These are phyloP conservation scores for Troides aeacus DNA, from an alignment of 2,888 invertebrate species.

Conservation along the genomic window DNA sequence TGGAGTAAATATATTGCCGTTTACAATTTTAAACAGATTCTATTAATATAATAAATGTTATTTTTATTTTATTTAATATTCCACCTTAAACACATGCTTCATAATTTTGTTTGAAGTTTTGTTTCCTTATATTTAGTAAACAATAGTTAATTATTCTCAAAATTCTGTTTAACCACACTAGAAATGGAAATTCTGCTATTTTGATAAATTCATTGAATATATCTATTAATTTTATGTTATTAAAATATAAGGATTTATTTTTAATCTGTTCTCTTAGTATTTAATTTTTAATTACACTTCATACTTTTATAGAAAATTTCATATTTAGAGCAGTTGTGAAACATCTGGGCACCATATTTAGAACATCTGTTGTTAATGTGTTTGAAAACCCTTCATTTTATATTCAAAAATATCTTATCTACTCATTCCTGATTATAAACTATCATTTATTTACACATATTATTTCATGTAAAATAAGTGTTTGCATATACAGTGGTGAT, in stretches of 20 bases:
- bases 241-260: not conserved
- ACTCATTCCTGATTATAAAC: not conserved
- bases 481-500: too few species aligned
- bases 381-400: not conserved
- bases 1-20: not conserved
- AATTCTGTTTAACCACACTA: too few species aligned
- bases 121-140: too few species aligned
- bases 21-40: not conserved
- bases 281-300: not conserved
- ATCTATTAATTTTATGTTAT: too few species aligned
- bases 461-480: too few species aligned
- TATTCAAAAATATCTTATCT: constrained; percentile 1
- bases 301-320: not conserved
- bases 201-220: too few species aligned
- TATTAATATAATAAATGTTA: not conserved
- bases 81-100: too few species aligned
- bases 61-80: too few species aligned
- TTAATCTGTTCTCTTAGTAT: not conserved
- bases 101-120: too few species aligned
- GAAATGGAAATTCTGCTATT: too few species aligned
- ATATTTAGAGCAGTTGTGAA: not conserved
- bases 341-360: constrained; percentile 17
- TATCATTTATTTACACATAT: too few species aligned
- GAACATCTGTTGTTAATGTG: constrained; percentile 4
- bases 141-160: too few species aligned